These are phyloP conservation scores for Drosophila micromelanica DNA, from an alignment of 1,140 invertebrate species.

Conservation along the genomic window DNA sequence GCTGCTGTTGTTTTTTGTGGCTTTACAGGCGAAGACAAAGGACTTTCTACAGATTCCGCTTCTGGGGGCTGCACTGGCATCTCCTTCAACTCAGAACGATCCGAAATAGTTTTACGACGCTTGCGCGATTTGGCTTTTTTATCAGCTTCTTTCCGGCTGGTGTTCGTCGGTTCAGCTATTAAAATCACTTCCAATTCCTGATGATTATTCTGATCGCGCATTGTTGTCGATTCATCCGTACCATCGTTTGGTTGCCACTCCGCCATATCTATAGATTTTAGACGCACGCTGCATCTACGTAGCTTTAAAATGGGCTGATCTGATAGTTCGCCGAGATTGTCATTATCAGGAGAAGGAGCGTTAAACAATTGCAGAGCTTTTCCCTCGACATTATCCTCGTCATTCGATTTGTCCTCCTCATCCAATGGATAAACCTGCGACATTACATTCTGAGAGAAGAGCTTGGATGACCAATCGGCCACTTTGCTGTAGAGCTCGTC, in stretches of 20 bases:
- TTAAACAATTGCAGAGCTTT: background rate
- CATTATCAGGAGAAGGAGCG: background rate
- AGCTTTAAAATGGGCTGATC: background rate
- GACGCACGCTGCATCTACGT: background rate
- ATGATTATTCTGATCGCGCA: background rate
- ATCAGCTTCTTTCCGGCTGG: background rate
- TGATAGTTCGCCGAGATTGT: constrained; percentile 4
- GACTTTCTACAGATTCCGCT: background rate
- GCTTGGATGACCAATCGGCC: constrained; percentile 66
- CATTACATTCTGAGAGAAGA: constrained; percentile 60
- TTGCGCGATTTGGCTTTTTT: constrained; percentile 2
- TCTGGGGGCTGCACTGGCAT: no score
- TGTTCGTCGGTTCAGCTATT: background rate
- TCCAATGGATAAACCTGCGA: constrained; percentile 52
- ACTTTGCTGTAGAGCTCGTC: constrained; percentile 64
- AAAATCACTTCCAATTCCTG: background rate
- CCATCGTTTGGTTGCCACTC: background rate
- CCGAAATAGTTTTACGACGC: background rate
- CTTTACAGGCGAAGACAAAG: background rate
- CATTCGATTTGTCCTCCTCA: constrained; percentile 1
- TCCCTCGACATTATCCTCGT: background rate
- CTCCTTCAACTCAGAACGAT: background rate
- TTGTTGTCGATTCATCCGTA: no score
- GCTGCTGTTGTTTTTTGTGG: background rate
- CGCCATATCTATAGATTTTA: background rate